phyloP scores from a whole-genome alignment of 2,113 vertebrate species.

The Heterotis niloticus region DNA sequence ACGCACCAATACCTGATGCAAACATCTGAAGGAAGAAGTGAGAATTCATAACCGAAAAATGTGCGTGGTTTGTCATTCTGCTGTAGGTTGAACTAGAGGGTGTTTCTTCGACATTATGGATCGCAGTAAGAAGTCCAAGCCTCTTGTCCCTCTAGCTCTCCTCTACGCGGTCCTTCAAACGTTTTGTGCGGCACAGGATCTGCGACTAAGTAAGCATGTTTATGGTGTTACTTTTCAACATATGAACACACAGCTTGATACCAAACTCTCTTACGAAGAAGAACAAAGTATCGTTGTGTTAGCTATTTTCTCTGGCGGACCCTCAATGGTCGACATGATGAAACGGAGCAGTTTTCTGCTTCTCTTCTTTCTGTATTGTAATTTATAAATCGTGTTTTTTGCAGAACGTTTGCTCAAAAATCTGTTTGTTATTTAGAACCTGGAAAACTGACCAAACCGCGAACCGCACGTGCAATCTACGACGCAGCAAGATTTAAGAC shows the following conservation, averaged over 20 bases:
- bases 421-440: too few relatives aligned
- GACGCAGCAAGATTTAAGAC: neutral
- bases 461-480: neutral
- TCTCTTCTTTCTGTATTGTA: neutral
- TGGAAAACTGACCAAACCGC: neutral
- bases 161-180: constrained; percentile 68
- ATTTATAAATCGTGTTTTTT: neutral
- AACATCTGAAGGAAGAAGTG: too few relatives aligned
- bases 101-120: constrained; percentile 58
- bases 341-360: neutral
- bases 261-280: neutral
- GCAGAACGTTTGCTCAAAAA: neutral
- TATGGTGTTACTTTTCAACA: constrained; percentile 39
- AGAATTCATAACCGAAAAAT: neutral
- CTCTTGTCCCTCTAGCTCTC: constrained; percentile 65
- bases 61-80: constrained; percentile 32
- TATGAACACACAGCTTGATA: constrained; percentile 1
- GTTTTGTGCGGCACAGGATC: constrained; percentile 74
- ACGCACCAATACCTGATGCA: neutral
- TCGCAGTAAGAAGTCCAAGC: constrained; percentile 60
- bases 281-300: neutral
- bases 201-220: constrained; percentile 87
- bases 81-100: constrained; percentile 62
- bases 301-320: constrained; percentile 18
- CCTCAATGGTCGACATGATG: neutral